These are phyloP conservation scores for Lepidurus couesii DNA, from an alignment of 1,140 invertebrate genomes.

Conservation along the genomic window DNA sequence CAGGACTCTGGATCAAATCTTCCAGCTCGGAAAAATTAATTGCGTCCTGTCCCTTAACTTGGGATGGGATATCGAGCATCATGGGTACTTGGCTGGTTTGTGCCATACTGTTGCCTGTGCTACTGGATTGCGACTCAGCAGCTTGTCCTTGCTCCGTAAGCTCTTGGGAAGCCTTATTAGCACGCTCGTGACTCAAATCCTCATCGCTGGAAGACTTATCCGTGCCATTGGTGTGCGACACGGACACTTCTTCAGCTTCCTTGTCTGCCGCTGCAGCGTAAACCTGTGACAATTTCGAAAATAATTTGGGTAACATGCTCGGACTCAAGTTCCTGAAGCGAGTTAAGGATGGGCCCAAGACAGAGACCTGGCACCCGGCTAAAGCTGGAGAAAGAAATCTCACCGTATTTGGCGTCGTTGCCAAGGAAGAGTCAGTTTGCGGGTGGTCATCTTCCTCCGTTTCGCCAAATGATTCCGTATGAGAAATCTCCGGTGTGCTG, in stretches of 20 bases:
- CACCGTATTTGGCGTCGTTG: constrained; percentile 1
- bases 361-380: not conserved
- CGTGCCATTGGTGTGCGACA: not conserved
- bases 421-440: not conserved
- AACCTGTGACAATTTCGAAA: constrained; percentile 4
- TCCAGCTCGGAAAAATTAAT: not conserved
- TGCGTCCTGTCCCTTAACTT: not conserved
- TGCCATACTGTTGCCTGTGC: not conserved
- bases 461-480: not conserved
- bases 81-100: not conserved
- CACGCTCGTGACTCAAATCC: not conserved
- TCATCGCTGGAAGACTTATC: not conserved
- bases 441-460: constrained; percentile 7
- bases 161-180: not conserved
- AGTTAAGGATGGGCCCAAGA: not conserved
- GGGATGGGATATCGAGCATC: not conserved
- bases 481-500: not conserved
- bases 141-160: not conserved
- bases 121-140: constrained; percentile 5
- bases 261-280: not conserved
- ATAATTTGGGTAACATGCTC: not conserved
- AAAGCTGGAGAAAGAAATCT: constrained; percentile 18
- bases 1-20: not conserved
- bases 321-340: not conserved
- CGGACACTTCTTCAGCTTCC: not conserved